Conservation (phyloP, 2,888 invertebrate species). For the Microctonus hyperodae region DNA sequence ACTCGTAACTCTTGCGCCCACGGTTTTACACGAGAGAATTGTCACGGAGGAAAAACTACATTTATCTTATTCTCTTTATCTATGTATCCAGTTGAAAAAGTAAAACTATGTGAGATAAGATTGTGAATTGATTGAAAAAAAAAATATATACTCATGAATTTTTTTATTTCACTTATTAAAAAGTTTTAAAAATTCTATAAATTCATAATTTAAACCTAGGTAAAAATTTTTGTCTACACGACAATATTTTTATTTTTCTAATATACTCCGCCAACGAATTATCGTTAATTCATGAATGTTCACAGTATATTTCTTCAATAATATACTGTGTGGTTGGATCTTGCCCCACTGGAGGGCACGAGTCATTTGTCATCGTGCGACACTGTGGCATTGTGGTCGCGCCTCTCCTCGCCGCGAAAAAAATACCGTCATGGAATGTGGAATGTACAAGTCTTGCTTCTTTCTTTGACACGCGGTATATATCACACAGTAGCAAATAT, state of each 20-base stretch:
- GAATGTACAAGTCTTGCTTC: conserved; percentile 8
- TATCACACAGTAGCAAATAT: conserved; percentile 33
- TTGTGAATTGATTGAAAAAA: no score
- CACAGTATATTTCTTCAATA: neutral
- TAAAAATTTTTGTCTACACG: no score
- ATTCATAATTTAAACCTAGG: no score
- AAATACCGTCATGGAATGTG: conserved; percentile 43
- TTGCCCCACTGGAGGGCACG: conserved; percentile 6
- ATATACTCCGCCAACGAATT: no score
- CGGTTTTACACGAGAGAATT: conserved; percentile 31
- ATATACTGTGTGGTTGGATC: neutral
- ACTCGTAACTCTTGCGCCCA: conserved; percentile 59
- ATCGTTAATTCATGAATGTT: neutral
- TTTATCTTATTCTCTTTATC: neutral
- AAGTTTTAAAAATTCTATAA: no score
- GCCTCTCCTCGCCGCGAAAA: conserved; percentile 51
- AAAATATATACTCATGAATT: no score
- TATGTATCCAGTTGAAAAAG: neutral
- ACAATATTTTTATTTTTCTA: no score
- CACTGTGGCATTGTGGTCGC: conserved; percentile 59
- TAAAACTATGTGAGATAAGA: no score
- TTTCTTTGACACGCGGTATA: conserved; percentile 27
- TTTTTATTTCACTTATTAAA: no score
- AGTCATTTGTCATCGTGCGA: conserved; percentile 60
- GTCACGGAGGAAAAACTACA: conserved; percentile 23